phyloP scores from a whole-genome alignment of 1,140 invertebrate species.

The Drosophila orena region DNA sequence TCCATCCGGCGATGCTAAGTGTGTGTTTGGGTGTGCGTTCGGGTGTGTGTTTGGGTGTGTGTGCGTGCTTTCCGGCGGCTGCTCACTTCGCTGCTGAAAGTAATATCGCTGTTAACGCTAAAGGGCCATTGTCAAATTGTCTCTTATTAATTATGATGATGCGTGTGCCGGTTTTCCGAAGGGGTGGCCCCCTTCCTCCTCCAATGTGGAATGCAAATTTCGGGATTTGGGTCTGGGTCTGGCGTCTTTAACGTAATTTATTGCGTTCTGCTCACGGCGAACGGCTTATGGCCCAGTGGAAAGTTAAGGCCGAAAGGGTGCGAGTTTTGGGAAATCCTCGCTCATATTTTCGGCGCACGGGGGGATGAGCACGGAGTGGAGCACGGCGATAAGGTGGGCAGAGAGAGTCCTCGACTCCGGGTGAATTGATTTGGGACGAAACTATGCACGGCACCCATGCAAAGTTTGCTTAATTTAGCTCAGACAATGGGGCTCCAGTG shows the following conservation, averaged over 20 bases:
- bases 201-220: conserved; percentile 68
- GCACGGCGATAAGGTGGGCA: conserved; percentile 41
- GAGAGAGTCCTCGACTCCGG: conserved; percentile 3
- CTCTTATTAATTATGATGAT: conserved; percentile 84
- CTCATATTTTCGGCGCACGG: conserved; percentile 6
- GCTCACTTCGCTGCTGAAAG: conserved; percentile 71
- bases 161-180: conserved; percentile 55
- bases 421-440: conserved; percentile 70
- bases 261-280: conserved; percentile 51
- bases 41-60: conserved; percentile 12
- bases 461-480: conserved; percentile 76
- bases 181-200: neutral
- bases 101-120: conserved; percentile 82
- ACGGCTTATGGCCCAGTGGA: conserved; percentile 56
- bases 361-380: conserved; percentile 30
- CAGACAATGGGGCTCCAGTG: conserved; percentile 61
- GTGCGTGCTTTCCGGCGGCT: conserved; percentile 45
- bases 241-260: conserved; percentile 81
- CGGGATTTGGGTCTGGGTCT: conserved; percentile 52
- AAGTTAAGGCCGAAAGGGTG: conserved; percentile 62
- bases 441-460: conserved; percentile 69
- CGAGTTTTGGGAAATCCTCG: conserved; percentile 47
- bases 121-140: conserved; percentile 83
- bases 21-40: conserved; percentile 19
- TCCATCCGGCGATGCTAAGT: conserved; percentile 18